Base-by-base conservation (phyloP, 2,888 invertebrate genomes). In the Parochlus steinenii region DNA sequence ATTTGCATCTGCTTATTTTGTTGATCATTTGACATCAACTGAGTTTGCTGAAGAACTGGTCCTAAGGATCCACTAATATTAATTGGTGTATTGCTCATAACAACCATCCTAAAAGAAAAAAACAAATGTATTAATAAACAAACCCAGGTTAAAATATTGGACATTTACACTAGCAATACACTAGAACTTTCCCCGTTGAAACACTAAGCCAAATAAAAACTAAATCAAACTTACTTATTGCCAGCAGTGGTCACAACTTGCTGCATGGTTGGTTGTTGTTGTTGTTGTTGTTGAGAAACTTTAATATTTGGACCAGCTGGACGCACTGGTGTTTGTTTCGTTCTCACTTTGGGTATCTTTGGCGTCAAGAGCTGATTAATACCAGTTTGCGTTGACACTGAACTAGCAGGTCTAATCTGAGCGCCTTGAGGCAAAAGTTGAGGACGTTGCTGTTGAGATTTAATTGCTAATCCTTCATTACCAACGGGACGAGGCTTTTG, bases 351-450 rank as follows among this genome's bases (percentile, higher is more conserved):
- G 5, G 65, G 66, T 53, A 71, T 62, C 46, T 66, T 68, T 6
- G 61, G 56, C 37, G 62, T 55, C 4, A 58, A 46, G 32, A 57
- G 58, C 39, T 58, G 58, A 40, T 58, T 57, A 3, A 64, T 62
- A 40, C 55, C 56, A 1, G 86, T 86, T 56, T 86, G 86, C 0
- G 86, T 86, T 5, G 85, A 83, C 8, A 86, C 85, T 0, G 82
- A 82, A 45, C 81, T 76, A 4, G 64, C 80, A 0, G 85, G 82
- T 32, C 85, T 65, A 43, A 80, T 72, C 45, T 67, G 69, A 6
- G 54, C 44, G 33, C 66, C 61, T 47, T 69, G 64, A 0, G 79
- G 77, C 43, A 77, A 50, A 36, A 79, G 74, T 36, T 71, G 55
- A 11, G 62, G 51, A 6, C 56, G 49, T 22, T 48, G 46, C 26